Evolutionary conservation across 2,888 invertebrate genomes (phyloP).

Genomic region (Acheta domesticus): DNA sequence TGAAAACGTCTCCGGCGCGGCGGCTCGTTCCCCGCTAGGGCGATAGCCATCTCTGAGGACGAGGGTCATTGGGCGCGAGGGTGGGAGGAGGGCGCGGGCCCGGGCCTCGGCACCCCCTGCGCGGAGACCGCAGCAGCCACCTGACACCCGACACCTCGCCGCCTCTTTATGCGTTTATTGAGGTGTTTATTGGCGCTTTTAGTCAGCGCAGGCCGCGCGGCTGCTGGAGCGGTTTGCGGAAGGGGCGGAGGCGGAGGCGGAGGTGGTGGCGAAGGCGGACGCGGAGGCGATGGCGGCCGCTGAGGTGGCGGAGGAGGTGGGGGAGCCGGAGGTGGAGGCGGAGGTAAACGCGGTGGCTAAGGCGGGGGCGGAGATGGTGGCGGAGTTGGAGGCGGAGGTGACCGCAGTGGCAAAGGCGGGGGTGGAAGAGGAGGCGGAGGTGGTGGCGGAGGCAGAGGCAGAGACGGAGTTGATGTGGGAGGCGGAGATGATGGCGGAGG

Average conservation of each 20-base stretch:
- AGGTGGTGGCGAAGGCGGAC: background rate
- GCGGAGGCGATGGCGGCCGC: too few species aligned
- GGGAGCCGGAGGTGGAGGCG: background rate
- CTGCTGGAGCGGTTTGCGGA: background rate
- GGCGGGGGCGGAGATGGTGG: background rate
- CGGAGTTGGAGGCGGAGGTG: too few species aligned
- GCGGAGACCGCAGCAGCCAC: background rate
- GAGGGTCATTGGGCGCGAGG: background rate
- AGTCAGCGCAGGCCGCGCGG: background rate
- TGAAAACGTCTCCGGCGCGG: too few species aligned
- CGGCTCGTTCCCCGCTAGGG: too few species aligned
- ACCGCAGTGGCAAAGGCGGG: too few species aligned
- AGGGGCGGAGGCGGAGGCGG: background rate
- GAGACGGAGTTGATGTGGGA: background rate
- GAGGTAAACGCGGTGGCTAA: too few species aligned
- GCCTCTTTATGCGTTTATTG: background rate
- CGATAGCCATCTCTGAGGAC: background rate
- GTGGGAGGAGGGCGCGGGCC: background rate
- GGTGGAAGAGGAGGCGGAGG: too few species aligned
- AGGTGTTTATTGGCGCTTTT: constrained; percentile 18
- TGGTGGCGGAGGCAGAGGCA: background rate
- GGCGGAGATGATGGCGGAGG: too few species aligned
- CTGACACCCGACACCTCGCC: background rate
- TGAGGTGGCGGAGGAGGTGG: too few species aligned
- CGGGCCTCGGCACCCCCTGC: background rate